Conservation (phyloP, 2,888 invertebrate species). For the Tinea pellionella region DNA sequence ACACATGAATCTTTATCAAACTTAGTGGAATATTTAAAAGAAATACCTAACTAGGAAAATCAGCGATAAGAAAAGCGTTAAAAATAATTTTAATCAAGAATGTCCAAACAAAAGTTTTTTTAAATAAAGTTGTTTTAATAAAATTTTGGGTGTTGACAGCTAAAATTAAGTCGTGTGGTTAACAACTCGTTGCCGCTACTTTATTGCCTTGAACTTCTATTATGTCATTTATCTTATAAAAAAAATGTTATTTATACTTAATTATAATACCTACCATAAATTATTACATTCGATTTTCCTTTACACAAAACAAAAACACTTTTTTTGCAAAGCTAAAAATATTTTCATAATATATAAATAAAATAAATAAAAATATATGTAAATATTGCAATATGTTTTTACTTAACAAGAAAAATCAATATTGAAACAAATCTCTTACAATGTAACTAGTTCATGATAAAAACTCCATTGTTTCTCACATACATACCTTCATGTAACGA, state of each 20-base stretch:
- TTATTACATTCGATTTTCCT: too few species aligned
- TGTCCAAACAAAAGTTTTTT: not conserved
- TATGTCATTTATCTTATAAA: not conserved
- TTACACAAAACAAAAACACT: too few species aligned
- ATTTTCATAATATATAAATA: not conserved
- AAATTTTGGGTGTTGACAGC: not conserved
- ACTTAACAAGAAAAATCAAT: conserved; percentile 2
- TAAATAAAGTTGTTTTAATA: not conserved
- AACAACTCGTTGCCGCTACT: not conserved
- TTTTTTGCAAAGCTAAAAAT: too few species aligned
- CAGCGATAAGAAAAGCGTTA: not conserved
- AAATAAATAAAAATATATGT: not conserved
- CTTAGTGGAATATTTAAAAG: not conserved
- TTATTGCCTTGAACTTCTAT: not conserved
- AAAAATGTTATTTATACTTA: not conserved
- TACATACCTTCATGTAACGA: not conserved
- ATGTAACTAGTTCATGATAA: conserved; percentile 8
- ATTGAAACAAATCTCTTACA: conserved; percentile 5
- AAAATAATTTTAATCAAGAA: not conserved
- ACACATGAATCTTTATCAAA: conserved; percentile 4
- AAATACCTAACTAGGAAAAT: too few species aligned
- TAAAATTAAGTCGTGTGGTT: not conserved
- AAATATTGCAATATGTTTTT: not conserved
- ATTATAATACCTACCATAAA: not conserved
- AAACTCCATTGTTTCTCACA: conserved; percentile 1